Percentiles rank a stretch among this genome's conserved stretches.
Evolutionary conservation across 2,113 vertebrate genomes (phyloP).

Genomic region (Oxyruncus cristatus): DNA sequence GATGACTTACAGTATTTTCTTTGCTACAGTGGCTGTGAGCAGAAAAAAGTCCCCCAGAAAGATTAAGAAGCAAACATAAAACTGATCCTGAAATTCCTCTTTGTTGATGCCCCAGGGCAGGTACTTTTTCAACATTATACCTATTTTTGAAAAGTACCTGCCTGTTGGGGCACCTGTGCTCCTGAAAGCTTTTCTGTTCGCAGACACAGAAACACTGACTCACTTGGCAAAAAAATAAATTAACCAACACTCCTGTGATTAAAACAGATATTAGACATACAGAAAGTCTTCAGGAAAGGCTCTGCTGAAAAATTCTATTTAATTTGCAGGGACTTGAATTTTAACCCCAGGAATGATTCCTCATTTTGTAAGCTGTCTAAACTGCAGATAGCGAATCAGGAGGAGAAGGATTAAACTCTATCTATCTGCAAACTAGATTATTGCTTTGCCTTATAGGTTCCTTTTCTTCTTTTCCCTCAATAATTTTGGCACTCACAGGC

Average conservation of each 20-base stretch:
- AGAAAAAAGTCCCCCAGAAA: conserved; percentile 62
- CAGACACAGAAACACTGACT: conserved; percentile 19
- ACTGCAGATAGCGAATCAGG: neutral
- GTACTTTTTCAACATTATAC: conserved; percentile 60
- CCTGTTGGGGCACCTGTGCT: neutral
- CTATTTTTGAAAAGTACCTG: conserved; percentile 59
- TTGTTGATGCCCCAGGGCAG: conserved; percentile 70
- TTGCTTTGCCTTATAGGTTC: neutral
- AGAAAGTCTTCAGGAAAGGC: neutral
- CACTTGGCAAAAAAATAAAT: conserved; percentile 32
- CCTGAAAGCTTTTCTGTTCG: neutral
- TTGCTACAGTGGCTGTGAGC: conserved; percentile 67
- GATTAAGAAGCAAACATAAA: conserved; percentile 76
- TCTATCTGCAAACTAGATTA: neutral
- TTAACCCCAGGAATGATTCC: neutral
- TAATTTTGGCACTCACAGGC: neutral
- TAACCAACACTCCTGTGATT: conserved; percentile 14
- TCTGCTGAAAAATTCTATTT: neutral
- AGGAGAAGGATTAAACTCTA: neutral
- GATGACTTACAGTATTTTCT: conserved; percentile 74
- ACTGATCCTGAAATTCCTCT: conserved; percentile 75
- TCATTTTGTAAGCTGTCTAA: neutral
- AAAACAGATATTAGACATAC: neutral
- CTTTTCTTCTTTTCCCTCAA: neutral
- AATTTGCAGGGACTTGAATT: neutral